Conservation (phyloP, 2,888 invertebrate species). For the Trachelus iudaicus region DNA sequence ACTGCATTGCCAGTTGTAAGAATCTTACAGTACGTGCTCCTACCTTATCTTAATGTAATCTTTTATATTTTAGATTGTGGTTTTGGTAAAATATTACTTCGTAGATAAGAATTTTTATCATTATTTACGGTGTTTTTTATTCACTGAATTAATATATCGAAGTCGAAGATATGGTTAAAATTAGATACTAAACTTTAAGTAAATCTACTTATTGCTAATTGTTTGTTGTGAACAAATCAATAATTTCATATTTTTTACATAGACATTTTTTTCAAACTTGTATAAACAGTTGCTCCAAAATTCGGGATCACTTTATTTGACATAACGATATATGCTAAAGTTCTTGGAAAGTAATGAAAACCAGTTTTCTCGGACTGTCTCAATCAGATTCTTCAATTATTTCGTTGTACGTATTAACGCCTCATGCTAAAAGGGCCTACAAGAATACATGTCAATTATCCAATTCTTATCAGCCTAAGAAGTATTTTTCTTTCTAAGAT, state of each 20-base stretch:
- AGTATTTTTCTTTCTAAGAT: neutral
- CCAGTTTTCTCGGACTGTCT: neutral
- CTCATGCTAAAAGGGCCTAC: neutral
- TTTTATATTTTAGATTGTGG: neutral
- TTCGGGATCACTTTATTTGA: neutral
- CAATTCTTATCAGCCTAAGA: neutral
- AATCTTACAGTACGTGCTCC: neutral
- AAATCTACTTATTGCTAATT: neutral
- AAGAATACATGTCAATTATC: neutral
- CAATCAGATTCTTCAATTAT: neutral
- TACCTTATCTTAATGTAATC: neutral
- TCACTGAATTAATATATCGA: neutral
- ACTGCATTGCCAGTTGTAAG: neutral
- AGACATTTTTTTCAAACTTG: neutral
- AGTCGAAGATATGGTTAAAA: neutral
- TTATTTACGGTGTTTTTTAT: neutral
- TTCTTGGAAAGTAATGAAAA: neutral
- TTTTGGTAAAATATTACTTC: neutral
- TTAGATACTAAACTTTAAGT: neutral
- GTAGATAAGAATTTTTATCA: neutral
- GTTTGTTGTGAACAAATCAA: neutral
- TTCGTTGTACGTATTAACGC: neutral
- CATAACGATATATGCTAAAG: neutral
- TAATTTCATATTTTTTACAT: neutral
- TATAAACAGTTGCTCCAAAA: neutral